Evolutionary conservation across 2,113 vertebrate species (phyloP).

Genomic region (Lycocorax pyrrhopterus): DNA sequence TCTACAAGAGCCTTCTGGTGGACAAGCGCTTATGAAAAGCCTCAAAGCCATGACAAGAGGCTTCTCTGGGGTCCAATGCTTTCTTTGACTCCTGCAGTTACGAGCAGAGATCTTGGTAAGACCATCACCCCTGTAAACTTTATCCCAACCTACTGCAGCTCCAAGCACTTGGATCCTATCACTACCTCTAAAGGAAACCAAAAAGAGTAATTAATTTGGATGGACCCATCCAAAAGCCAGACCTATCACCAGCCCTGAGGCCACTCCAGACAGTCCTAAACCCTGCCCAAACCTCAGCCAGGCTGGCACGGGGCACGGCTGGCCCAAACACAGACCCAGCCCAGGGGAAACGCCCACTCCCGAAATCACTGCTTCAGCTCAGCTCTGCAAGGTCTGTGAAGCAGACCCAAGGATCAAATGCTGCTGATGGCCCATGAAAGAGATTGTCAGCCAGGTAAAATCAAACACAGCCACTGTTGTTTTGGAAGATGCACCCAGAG

Average conservation of each 20-base stretch:
- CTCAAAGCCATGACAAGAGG: not conserved
- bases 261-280: not conserved
- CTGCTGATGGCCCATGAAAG: not conserved
- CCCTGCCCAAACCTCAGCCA: not conserved
- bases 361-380: not conserved
- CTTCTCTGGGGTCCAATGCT: not conserved
- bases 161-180: not conserved
- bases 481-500: not conserved
- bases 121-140: not conserved
- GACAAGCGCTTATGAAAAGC: not conserved
- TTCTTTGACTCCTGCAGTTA: not conserved
- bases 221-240: not conserved
- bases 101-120: not conserved
- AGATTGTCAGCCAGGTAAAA: constrained; percentile 1
- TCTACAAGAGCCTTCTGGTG: not conserved
- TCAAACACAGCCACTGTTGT: not conserved
- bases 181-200: not conserved
- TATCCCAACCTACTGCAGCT: not conserved
- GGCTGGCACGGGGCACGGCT: not conserved
- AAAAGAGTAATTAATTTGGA: not conserved
- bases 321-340: not conserved
- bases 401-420: not conserved
- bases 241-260: not conserved
- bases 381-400: not conserved
- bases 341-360: not conserved